Evolutionary conservation across 2,888 invertebrate species (phyloP).

Genomic region (Xanthorhoe spadicearia): DNA sequence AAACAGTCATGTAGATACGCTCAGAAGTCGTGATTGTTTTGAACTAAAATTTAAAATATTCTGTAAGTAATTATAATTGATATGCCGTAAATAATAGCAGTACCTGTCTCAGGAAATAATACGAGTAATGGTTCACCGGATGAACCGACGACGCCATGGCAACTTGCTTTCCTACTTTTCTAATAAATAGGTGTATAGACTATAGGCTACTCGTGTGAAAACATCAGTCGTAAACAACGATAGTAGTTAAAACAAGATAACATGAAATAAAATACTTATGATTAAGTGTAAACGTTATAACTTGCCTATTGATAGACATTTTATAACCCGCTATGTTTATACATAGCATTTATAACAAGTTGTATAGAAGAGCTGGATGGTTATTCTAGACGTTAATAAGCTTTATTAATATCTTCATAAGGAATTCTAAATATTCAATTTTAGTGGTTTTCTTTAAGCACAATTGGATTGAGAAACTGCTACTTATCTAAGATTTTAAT

Average conservation of each 20-base stretch:
- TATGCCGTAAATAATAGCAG: constrained; percentile 65
- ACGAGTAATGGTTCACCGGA: constrained; percentile 56
- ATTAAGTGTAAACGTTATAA: not conserved
- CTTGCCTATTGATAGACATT: constrained; percentile 1
- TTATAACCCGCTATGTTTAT: not conserved
- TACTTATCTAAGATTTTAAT: not conserved
- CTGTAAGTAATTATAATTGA: too few species aligned
- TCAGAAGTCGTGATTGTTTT: too few species aligned
- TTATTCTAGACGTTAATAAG: not conserved
- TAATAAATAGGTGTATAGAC: constrained; percentile 31
- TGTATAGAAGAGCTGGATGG: not conserved
- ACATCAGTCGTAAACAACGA: not conserved
- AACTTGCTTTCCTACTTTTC: constrained; percentile 59
- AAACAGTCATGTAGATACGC: constrained; percentile 34
- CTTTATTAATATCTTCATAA: not conserved
- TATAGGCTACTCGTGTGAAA: constrained; percentile 5
- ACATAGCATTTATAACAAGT: not conserved
- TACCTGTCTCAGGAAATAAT: constrained; percentile 55
- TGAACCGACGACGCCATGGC: constrained; percentile 45
- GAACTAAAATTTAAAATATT: too few species aligned
- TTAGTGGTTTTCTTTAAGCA: not conserved
- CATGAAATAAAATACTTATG: not conserved
- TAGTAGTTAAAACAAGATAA: not conserved
- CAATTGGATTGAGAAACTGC: not conserved
- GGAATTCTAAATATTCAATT: not conserved